These are phyloP conservation scores for Nasonia giraulti DNA, from an alignment of 1,140 invertebrate genomes.

Conservation along the genomic window DNA sequence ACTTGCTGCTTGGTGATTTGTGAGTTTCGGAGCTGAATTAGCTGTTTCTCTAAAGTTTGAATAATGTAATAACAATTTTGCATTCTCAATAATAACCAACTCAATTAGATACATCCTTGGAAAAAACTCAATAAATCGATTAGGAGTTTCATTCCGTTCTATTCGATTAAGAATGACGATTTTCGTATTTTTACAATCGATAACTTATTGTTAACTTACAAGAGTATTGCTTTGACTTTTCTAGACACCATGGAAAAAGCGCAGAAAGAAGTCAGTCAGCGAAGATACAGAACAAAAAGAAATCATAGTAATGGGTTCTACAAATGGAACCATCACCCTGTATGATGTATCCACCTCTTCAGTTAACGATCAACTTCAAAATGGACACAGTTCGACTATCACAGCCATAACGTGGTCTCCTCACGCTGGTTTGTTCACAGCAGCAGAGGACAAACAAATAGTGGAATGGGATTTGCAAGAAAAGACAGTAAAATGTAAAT, in stretches of 20 bases:
- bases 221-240: constrained; percentile 34
- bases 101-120: neutral
- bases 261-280: constrained; percentile 68
- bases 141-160: neutral
- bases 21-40: neutral
- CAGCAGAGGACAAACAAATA: constrained; percentile 73
- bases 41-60: neutral
- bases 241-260: constrained; percentile 69
- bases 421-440: constrained; percentile 73
- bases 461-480: constrained; percentile 74
- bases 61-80: neutral
- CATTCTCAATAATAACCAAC: no score
- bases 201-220: neutral
- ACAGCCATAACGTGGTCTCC: constrained; percentile 75
- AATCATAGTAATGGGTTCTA: constrained; percentile 75
- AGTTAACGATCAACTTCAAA: constrained; percentile 69
- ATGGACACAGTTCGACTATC: constrained; percentile 74
- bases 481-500: constrained; percentile 73
- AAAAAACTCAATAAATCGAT: neutral
- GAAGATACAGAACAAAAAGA: constrained; percentile 65
- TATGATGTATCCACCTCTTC: constrained; percentile 73
- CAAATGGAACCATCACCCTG: constrained; percentile 72
- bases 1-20: neutral
- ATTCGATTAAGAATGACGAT: neutral
- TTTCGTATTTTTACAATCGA: neutral